These are phyloP conservation scores for Pollicipes pollicipes DNA, from an alignment of 1,140 invertebrate genomes.

Conservation along the genomic window DNA sequence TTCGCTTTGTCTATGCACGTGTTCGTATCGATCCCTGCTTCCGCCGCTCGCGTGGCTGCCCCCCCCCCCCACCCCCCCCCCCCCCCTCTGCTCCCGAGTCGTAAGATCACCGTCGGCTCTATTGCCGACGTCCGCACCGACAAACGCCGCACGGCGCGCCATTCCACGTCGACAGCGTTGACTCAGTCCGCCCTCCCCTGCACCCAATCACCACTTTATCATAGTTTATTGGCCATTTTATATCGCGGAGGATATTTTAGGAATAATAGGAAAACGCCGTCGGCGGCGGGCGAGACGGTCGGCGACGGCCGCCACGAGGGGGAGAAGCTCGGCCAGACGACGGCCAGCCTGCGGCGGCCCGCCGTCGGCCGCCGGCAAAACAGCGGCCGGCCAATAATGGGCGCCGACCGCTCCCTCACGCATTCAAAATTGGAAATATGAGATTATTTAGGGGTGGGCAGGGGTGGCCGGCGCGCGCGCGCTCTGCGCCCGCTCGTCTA, in stretches of 20 bases:
- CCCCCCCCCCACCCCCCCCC: too few relatives aligned
- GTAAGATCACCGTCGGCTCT: too few relatives aligned
- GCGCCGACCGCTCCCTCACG: neutral
- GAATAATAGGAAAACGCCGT: neutral
- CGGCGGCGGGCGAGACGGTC: neutral
- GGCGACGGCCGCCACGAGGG: too few relatives aligned
- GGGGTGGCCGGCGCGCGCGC: too few relatives aligned
- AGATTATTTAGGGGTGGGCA: neutral
- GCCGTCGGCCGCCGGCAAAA: neutral
- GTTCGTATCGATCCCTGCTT: too few relatives aligned
- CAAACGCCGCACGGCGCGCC: too few relatives aligned
- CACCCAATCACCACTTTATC: neutral
- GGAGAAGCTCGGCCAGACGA: neutral
- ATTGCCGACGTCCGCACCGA: too few relatives aligned
- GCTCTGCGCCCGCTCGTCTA: neutral
- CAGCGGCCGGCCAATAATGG: neutral
- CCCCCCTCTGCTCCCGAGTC: too few relatives aligned
- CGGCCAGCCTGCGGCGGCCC: too few relatives aligned
- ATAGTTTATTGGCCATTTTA: constrained; percentile 2
- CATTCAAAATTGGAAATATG: neutral
- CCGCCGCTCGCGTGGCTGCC: too few relatives aligned
- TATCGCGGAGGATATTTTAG: neutral
- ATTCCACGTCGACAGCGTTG: too few relatives aligned
- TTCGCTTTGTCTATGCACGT: too few relatives aligned
- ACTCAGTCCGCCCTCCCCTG: neutral